A percentile compares a stretch with the other conserved stretches of the same genome.
Evolutionary conservation across 2,888 invertebrate species (phyloP).

Genomic region (Therioaphis trifolii): DNA sequence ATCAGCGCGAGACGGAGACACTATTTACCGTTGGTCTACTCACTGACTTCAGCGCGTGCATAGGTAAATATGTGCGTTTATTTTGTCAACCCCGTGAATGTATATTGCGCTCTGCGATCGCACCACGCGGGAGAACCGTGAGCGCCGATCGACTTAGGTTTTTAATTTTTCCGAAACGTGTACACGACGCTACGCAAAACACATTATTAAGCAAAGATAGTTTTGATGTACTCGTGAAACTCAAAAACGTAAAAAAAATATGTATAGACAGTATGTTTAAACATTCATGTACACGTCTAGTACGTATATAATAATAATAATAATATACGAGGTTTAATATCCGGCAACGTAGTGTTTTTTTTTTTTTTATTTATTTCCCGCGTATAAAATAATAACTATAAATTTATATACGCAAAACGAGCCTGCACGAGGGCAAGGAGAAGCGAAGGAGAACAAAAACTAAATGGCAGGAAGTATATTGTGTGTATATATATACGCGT

Average conservation of each 20-base stretch:
- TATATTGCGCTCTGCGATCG: too few species aligned
- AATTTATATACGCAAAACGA: conserved; percentile 1
- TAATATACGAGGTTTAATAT: conserved; percentile 52
- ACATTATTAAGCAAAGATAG: too few species aligned
- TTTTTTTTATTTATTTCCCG: not conserved
- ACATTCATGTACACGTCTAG: not conserved
- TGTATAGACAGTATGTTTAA: not conserved
- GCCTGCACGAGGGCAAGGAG: too few species aligned
- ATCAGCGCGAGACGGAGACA: too few species aligned
- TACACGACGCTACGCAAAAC: too few species aligned
- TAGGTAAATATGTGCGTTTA: too few species aligned
- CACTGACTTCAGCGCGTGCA: too few species aligned
- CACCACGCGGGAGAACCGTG: too few species aligned
- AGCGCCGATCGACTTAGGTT: not conserved
- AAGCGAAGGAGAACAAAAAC: not conserved
- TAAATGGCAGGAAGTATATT: not conserved
- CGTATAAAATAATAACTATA: conserved; percentile 11
- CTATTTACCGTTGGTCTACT: too few species aligned
- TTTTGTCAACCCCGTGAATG: too few species aligned
- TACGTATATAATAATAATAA: too few species aligned
- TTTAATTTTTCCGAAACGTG: not conserved
- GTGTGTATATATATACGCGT: not conserved
- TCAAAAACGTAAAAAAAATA: not conserved
- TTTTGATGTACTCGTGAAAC: not conserved
- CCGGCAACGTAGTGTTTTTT: conserved; percentile 6